A percentile compares a stretch with the other conserved stretches of the same genome.
phyloP scores from a whole-genome alignment of 2,113 vertebrate species.

The Eptesicus fuscus region DNA sequence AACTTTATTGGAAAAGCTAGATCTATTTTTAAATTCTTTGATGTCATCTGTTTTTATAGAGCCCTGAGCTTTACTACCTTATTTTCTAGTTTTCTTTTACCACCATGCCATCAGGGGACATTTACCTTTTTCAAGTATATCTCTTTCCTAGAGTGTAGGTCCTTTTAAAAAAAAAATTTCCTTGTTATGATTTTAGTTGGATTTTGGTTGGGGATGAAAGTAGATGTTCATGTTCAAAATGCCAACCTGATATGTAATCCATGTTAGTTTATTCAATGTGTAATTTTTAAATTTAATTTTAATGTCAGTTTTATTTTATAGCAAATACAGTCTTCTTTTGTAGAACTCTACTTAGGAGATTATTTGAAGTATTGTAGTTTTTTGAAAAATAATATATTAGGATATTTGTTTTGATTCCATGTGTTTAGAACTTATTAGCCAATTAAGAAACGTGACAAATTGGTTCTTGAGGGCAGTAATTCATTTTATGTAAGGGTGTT shows the following conservation, averaged over 20 bases:
- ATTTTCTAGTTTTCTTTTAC: constrained; percentile 28
- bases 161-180: not conserved
- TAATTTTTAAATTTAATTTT: constrained; percentile 53
- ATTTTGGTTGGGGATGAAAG: constrained; percentile 17
- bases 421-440: constrained; percentile 63
- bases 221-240: constrained; percentile 9
- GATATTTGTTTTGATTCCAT: constrained; percentile 74
- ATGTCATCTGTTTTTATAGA: constrained; percentile 5
- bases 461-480: constrained; percentile 50
- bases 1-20: not conserved
- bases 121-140: constrained; percentile 12
- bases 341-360: constrained; percentile 36
- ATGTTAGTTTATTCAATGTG: constrained; percentile 14
- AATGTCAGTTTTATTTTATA: constrained; percentile 45
- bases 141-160: not conserved
- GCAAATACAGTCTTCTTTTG: constrained; percentile 19
- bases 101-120: not conserved
- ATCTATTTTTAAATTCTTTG: not conserved
- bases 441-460: constrained; percentile 61
- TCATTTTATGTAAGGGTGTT: constrained; percentile 49
- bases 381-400: constrained; percentile 66
- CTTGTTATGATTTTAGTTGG: not conserved
- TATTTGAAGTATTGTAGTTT: constrained; percentile 56
- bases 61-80: not conserved
- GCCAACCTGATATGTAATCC: constrained; percentile 1